Conservation (phyloP, 2,113 vertebrate species). For the Heliornis fulica region DNA sequence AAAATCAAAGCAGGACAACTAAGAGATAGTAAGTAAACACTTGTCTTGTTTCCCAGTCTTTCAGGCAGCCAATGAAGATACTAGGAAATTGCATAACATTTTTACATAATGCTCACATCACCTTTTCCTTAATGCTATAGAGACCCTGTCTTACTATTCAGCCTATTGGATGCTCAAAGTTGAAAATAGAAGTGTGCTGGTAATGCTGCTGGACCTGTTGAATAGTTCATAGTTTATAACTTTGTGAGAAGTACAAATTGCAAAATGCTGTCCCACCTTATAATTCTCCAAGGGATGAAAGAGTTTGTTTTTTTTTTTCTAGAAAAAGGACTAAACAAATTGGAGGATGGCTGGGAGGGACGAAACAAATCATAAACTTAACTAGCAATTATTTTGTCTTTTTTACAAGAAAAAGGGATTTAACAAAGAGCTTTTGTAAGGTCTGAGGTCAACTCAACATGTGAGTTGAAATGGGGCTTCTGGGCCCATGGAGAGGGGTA, state of each 20-base stretch:
- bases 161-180: neutral
- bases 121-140: neutral
- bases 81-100: neutral
- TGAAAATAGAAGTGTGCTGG: neutral
- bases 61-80: neutral
- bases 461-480: neutral
- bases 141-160: neutral
- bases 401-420: neutral
- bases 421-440: neutral
- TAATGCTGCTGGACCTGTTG: neutral
- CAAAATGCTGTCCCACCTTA: neutral
- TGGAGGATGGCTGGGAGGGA: neutral
- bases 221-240: neutral
- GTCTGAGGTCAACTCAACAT: rapidly evolving
- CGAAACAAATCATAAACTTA: neutral
- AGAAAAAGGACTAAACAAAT: neutral
- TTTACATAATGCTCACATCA: neutral
- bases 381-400: neutral
- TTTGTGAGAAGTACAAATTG: neutral
- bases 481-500: neutral
- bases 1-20: neutral
- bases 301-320: too few relatives aligned
- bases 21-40: neutral
- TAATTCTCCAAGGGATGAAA: neutral
- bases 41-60: neutral